Evolutionary conservation across 1,140 invertebrate genomes (phyloP), one percentile per base, ranked within the genome.

Genomic region (Eubasilissa regina): DNA sequence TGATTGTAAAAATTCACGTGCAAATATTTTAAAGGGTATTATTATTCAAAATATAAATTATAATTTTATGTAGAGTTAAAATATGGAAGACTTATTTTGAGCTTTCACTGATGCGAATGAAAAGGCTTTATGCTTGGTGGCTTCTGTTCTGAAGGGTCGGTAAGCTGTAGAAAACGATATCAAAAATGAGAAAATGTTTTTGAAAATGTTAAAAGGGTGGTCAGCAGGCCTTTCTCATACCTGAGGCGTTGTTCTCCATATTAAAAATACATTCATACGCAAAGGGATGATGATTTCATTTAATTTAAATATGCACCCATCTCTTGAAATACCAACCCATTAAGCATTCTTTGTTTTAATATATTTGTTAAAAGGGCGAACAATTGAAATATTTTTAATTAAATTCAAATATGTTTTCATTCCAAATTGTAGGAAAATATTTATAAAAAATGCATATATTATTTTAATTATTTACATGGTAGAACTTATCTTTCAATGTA

Each of bases 211-310:
- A 15, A 51, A 45, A 17, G 70, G 53, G 70, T 74, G 70, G 70
- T 74, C 70, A 74, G 35, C 48, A 9, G 15, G 51, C 70, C 51
- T 66, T 72, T 68, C 53, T 48, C 43, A 68, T 53, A 75, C 78
- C 78, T 66, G 58, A 68, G 73, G 78, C 78, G 78, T 45, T 56
- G 44, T 75, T 79, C 73, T 56, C 72, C 60, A 48, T 80, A 75
- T 80, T 80, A 80, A 80, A 80, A 80, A 80, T 80, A 80, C 78
- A 80, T 80, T 75, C 73, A 17, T 43, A 68, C 55, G 56, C 76
- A 78, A 70, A 78, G 76, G 75, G 75, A 25, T 75, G 44, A 48
- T 77, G 60, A 43, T 53, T 77, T 64, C 10, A 77, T 62, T 77
- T 66, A 21, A 64, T 13, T 66, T 51, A 62, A 66, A 77, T 64